Evolutionary conservation across 2,113 vertebrate species (phyloP).

Genomic region (Seriola aureovittata): DNA sequence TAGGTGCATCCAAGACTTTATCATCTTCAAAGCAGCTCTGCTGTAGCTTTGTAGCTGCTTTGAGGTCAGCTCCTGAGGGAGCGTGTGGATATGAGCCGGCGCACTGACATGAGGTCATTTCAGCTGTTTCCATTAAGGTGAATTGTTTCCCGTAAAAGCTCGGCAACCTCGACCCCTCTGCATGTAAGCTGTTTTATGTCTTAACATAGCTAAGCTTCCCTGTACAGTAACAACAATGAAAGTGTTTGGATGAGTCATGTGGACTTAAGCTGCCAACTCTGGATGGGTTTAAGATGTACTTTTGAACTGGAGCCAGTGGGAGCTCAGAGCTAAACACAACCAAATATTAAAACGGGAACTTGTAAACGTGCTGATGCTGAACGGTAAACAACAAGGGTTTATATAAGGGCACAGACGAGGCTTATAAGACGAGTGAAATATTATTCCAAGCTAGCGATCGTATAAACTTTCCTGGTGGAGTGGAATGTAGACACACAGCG

Average conservation of each 20-base stretch:
- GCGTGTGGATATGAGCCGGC: slow-evolving; percentile 6
- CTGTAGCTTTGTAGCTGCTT: slow-evolving; percentile 18
- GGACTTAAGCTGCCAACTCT: slow-evolving; percentile 27
- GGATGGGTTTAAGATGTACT: slow-evolving; percentile 45
- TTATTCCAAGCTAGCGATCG: not conserved
- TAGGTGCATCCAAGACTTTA: slow-evolving; percentile 23
- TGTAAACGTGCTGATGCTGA: slow-evolving; percentile 23
- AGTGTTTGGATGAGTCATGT: slow-evolving; percentile 50
- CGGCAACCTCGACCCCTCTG: not conserved
- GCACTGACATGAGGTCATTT: slow-evolving; percentile 18
- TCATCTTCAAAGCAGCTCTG: slow-evolving; percentile 40
- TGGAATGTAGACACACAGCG: not conserved
- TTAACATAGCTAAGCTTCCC: slow-evolving; percentile 37
- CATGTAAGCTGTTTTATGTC: slow-evolving; percentile 27
- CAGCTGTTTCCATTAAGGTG: slow-evolving; percentile 16
- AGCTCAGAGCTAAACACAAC: slow-evolving; percentile 22
- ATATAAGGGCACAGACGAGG: slow-evolving; percentile 8
- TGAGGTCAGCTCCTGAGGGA: not conserved
- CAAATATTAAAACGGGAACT: slow-evolving; percentile 36
- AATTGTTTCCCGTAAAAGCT: slow-evolving; percentile 21
- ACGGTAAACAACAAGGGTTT: slow-evolving; percentile 19
- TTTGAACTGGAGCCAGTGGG: slow-evolving; percentile 52
- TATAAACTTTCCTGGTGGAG: not conserved
- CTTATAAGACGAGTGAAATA: not conserved
- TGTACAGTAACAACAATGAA: slow-evolving; percentile 36